phyloP scores from a whole-genome alignment of 2,797 vertebrate genomes.

The Acropternis orthonyx region DNA sequence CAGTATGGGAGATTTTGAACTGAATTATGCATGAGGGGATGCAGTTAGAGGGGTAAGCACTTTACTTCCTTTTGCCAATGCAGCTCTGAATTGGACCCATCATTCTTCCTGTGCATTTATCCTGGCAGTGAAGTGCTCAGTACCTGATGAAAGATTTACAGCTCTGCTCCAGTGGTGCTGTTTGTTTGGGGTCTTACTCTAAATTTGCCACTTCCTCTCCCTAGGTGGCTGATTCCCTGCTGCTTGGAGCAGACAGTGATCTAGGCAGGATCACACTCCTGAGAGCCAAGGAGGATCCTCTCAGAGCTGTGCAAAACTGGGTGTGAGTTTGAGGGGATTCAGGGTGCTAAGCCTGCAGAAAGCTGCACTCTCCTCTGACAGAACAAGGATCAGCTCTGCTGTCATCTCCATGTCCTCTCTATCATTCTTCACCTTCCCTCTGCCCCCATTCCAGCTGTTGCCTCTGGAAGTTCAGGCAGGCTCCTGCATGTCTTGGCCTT shows the following conservation, averaged over 20 bases:
- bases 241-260: background rate
- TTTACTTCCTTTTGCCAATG: background rate
- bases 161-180: background rate
- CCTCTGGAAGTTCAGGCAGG: slow-evolving; percentile 12
- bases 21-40: background rate
- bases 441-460: background rate
- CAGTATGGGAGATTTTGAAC: background rate
- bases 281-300: background rate
- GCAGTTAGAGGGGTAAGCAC: background rate
- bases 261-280: background rate
- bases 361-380: background rate
- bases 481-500: slow-evolving; percentile 23
- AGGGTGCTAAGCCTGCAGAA: background rate
- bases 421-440: background rate
- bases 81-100: background rate
- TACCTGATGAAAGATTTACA: background rate
- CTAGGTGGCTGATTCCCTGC: background rate
- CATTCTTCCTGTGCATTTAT: background rate
- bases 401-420: background rate
- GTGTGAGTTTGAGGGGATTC: background rate
- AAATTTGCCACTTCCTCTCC: background rate
- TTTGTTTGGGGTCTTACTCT: slow-evolving; percentile 2
- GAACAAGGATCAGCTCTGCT: background rate
- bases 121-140: background rate
- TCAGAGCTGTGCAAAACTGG: background rate